Base-by-base conservation (phyloP, 2,888 invertebrate genomes). In the Eumacrocentrus americanus region DNA sequence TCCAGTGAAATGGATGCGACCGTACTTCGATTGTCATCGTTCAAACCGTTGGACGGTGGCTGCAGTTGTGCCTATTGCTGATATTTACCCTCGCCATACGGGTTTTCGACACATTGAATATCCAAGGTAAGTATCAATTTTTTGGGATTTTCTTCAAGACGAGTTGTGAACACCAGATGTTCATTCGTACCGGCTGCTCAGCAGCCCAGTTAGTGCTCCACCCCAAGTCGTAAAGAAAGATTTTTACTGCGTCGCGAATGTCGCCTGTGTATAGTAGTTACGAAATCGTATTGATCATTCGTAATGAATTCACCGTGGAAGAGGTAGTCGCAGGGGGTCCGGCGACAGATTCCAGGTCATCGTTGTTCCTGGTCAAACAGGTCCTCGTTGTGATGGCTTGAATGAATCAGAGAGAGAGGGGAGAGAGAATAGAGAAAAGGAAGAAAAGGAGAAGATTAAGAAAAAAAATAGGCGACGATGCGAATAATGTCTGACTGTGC, bases 41-140 rank as follows among this genome's bases (percentile, higher is more conserved):
- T 91, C 96, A 0, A 96, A 98, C 81, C 92, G 95, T 77, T 98
- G 98, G 98, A 83, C 98, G 34, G 91, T 98, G 6, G 92, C 91
- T 20, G 97, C 96, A 0, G 92, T 95, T 1, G 92, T 94, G 18
- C 98, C 98, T 0, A 91, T 98, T 37, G 95, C 95, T 2, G 98
- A 98, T 77, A 94, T 96, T 68, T 96, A 92, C 82, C 97, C 97
- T 0, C 84, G 95, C 11, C 95, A 96, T 77, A 96, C 95, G 1
- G 90, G 92, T 68, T 96, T 92, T 79, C 86, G 95, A 75, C 95
- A 96, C 78, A 88, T 96, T 74, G 95, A 96, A 84, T 95, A 92
- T 79, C 95, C 95, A 29, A 94, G 90, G 92, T 94, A 83, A 87
- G 89, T 68, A 23, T 42, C n/a, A 42, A 22, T 54, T 59, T 47